Evolutionary conservation across 2,797 vertebrate genomes (phyloP), one percentile per base, ranked within the genome.

Genomic region (Heteromormyrus szaboi): DNA sequence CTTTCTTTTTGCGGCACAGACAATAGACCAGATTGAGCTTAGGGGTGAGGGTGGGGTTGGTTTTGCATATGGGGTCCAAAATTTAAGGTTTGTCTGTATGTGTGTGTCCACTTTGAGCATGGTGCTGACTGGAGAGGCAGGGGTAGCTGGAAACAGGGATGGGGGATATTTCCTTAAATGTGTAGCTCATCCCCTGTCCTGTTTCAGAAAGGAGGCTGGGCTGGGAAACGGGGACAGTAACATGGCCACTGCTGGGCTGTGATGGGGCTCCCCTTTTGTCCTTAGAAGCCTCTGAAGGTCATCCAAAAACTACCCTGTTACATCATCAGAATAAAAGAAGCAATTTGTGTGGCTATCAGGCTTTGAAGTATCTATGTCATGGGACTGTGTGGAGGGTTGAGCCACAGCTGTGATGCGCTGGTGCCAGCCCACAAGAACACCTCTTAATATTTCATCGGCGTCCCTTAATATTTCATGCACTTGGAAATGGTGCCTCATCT

Each of bases 361-460:
- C 72, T 44, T 44, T 33, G 65, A 68, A 68, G 65, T 33, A 29
- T 68, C 59, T 29, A 11, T 29, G 25, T 65, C 25, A 65, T 9
- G 12, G 65, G 65, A 14, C 65, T 68, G 65, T 44, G 72, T 44
- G 72, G 19, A 41, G 37, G 72, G 33, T 1, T 44, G 37, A 25
- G 72, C 37, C 17, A 33, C 33, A 11, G 72, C n/a, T 4, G 48
- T 12, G 50, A 53, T 46, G 7, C 7, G 1, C 46, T 2, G n/a
- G 83, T 33, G 25, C 83, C 46, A 29, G 4, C 14, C 48, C 22
- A 4, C 83, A 33, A 3, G 83, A 85, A 12, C 50, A 14, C 12
- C 44, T n/a, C 83, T 85, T 85, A 85, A 85, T 85, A 85, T 85
- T 85, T 85, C n/a, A 85, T 85, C 9, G 51, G 50, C 11, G 11